Conservation (phyloP, 2,113 vertebrate species). For the Melanostigma gelatinosum region DNA sequence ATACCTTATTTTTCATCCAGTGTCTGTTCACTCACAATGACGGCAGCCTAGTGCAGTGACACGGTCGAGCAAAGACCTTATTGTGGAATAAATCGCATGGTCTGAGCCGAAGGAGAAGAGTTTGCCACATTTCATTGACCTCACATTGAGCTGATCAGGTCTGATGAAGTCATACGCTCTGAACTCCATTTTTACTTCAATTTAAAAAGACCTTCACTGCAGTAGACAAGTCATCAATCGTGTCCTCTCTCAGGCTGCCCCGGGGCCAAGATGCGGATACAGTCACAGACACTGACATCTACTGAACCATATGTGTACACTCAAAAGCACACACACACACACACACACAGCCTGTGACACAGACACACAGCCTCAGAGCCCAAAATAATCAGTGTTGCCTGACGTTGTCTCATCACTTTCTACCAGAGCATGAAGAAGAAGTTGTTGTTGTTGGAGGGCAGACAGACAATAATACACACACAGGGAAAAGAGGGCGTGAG, state of each 20-base stretch:
- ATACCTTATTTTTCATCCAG: neutral
- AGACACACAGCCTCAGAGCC: conserved; percentile 45
- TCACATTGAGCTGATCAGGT: conserved; percentile 62
- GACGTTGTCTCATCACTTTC: conserved; percentile 42
- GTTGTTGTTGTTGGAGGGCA: conserved; percentile 9
- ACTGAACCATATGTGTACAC: conserved; percentile 48
- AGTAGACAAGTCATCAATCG: conserved; percentile 80
- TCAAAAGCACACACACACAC: conserved; percentile 38
- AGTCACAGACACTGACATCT: conserved; percentile 50
- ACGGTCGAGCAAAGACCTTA: conserved; percentile 49
- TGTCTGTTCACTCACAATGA: conserved; percentile 32
- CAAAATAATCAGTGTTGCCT: conserved; percentile 47
- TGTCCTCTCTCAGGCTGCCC: conserved; percentile 36
- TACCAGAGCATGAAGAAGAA: conserved; percentile 26
- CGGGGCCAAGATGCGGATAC: conserved; percentile 47
- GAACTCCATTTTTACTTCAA: conserved; percentile 63
- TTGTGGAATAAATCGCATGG: conserved; percentile 64
- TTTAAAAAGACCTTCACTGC: conserved; percentile 69
- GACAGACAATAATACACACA: neutral
- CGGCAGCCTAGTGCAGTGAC: conserved; percentile 51
- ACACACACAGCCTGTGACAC: too few relatives aligned
- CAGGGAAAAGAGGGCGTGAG: neutral
- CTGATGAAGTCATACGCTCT: conserved; percentile 74
- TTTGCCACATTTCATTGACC: conserved; percentile 73
- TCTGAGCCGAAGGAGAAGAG: conserved; percentile 49